Evolutionary conservation across 2,797 vertebrate species (phyloP).

Genomic region (Neosilurus mollespiculum): DNA sequence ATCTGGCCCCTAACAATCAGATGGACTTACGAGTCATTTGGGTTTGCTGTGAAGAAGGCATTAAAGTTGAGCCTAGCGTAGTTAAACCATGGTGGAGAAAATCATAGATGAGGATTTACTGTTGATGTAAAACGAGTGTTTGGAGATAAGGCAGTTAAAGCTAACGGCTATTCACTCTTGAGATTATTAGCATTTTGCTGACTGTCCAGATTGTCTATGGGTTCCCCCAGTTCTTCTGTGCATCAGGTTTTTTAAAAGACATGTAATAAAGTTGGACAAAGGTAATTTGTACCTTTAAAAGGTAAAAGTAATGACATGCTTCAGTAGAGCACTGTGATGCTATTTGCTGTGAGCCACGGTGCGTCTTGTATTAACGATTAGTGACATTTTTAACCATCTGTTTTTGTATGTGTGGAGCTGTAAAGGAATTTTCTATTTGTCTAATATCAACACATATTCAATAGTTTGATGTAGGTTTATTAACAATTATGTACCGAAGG

Average conservation of each 20-base stretch:
- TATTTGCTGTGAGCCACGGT: neutral
- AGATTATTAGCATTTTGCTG: slow-evolving; percentile 34
- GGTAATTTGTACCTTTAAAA: too few species aligned
- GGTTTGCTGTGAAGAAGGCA: slow-evolving; percentile 28
- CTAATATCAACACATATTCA: neutral
- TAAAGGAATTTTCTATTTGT: neutral
- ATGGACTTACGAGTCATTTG: slow-evolving; percentile 40
- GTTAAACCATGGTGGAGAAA: slow-evolving; percentile 13
- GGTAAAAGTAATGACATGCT: neutral
- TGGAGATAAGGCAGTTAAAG: slow-evolving; percentile 25
- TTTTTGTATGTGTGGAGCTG: neutral
- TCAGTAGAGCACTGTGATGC: neutral
- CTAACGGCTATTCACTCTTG: slow-evolving; percentile 16
- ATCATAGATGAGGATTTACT: slow-evolving; percentile 22
- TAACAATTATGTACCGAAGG: too few species aligned
- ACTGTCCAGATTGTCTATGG: neutral
- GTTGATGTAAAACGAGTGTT: slow-evolving; percentile 34
- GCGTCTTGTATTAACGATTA: neutral
- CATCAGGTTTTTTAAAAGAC: neutral
- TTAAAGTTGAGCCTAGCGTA: slow-evolving; percentile 23
- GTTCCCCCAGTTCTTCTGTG: neutral
- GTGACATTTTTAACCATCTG: neutral
- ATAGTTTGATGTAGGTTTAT: neutral
- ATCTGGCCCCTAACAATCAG: slow-evolving; percentile 32
- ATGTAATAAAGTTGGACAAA: neutral